Evolutionary conservation across 2,113 vertebrate species (phyloP), one percentile per base, ranked within the genome.

Genomic region (Philantomba maxwellii): DNA sequence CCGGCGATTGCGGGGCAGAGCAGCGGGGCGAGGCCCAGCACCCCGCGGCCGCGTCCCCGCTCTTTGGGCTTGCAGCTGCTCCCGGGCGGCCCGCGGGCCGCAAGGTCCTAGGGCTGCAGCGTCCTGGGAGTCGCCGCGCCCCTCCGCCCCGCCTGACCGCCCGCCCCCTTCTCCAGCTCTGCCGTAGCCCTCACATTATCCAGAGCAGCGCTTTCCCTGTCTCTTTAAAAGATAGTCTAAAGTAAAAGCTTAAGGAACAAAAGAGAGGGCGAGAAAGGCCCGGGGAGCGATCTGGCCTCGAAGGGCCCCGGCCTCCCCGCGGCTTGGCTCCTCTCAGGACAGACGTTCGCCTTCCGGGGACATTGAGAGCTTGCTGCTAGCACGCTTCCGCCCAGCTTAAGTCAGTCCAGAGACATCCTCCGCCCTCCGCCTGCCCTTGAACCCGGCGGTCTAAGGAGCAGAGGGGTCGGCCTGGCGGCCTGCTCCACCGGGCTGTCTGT

Each of bases 61-160:
- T 2, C 64, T 1, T 0, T 1, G 14, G 4, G 58, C 43, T 3
- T 2, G 21, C 14, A 6, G 78, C 25, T 82, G 25, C 49, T 14
- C 57, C 12, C 3, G 2, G 66, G n/a, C 19, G 19, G 11, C 6
- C 30, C 0, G 1, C 5, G 1, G 75, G 33, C 43, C 10, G 15
- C 85, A 0, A 5, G 0, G 5, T 21, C 15, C 2, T 2, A 0
- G 15, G 28, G 17, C 55, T 4, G 1, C 36, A 9, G 70, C 6
- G 57, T 3, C 49, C 39, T 9, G 14, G 2, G 55, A 36, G 83
- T 7, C 51, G 0, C 78, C 0, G 21, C 17, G 15, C 49, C 15
- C 3, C 43, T 53, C 7, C 45, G 25, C 14, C 17, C 30, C 2
- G 10, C 47, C 53, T 17, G 53, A 2, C 19, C 6, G 36, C 43